These are phyloP conservation scores for Alligator mississippiensis DNA, from an alignment of 2,113 vertebrate species.

Conservation along the genomic window DNA sequence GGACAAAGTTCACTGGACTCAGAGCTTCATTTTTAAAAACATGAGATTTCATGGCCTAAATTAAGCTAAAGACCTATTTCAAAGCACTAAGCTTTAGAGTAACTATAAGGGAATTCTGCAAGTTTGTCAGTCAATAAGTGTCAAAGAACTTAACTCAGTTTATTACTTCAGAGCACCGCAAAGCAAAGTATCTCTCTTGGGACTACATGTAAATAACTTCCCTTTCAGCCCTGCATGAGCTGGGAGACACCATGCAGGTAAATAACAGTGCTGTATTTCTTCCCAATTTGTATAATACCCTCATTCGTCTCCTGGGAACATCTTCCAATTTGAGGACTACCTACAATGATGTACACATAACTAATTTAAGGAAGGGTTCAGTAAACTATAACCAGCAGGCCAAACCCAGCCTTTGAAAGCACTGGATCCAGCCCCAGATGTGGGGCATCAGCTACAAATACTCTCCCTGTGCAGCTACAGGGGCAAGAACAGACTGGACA, in stretches of 20 bases:
- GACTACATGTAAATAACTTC: slow-evolving; percentile 1
- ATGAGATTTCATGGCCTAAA: neutral
- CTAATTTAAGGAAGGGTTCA: no score
- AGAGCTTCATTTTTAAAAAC: neutral
- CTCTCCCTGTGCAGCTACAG: no score
- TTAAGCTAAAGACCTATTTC: neutral
- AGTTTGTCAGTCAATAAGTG: slow-evolving; percentile 23
- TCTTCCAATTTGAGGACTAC: neutral
- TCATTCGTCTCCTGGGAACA: neutral
- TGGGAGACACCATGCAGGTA: neutral
- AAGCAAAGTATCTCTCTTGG: neutral
- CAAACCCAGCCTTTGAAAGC: no score
- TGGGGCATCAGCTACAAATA: no score
- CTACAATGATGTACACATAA: neutral
- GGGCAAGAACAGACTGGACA: no score
- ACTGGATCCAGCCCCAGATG: no score
- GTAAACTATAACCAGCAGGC: no score
- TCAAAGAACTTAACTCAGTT: slow-evolving; percentile 30
- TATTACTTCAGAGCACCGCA: neutral
- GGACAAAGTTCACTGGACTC: no score
- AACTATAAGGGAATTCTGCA: slow-evolving; percentile 32
- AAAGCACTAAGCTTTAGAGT: slow-evolving; percentile 22
- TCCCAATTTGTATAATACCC: neutral
- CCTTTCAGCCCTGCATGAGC: slow-evolving; percentile 6
- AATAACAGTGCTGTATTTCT: neutral